Base-by-base conservation (phyloP, 2,888 invertebrate species). In the Spilosoma lubricipeda region DNA sequence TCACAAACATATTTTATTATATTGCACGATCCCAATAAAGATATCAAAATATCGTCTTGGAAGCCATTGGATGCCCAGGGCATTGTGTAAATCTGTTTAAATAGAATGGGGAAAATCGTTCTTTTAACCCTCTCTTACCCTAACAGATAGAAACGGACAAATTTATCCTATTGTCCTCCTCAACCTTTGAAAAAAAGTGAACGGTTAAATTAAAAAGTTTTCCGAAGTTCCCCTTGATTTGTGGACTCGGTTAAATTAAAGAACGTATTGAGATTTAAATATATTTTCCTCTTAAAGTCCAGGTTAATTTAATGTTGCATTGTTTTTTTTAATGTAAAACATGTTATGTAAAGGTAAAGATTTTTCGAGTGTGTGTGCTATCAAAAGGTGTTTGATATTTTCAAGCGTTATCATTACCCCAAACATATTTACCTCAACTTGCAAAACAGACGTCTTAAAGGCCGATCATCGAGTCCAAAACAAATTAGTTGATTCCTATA, bases 21-120 rank as follows among this genome's bases (percentile, higher is more conserved):
- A 89, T 89, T 87, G 86, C 86, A 82, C 85, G 89, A 90, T 90
- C 82, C 82, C 87, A 85, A 90, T 89, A 91, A 90, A 92, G 91
- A 91, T 92, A 90, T 89, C 88, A 85, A 87, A 90, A 90, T 88
- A 86, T 87, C 87, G 90, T 92, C 88, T 89, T 83, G 85, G 65
- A 77, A 86, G 85, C 86, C 86, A 83, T 86, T 79, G 85, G 72
- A 73, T 83, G 90, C 90, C 89, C 79, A 81, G 85, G 92, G 92
- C 92, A 87, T 87, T 89, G 88, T 89, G 90, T 90, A 90, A 93
- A 92, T 92, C 92, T 91, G 91, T 91, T 90, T 85, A 86, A 84
- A 86, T 86, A 89, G 89, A 89, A 90, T 89, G 86, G 86, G 90
- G 89, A 87, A 92, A 92, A 91, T 90, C 85, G 89, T 88, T 90